Conservation (phyloP, 2,113 vertebrate species). For the Zosterops pallidus region DNA sequence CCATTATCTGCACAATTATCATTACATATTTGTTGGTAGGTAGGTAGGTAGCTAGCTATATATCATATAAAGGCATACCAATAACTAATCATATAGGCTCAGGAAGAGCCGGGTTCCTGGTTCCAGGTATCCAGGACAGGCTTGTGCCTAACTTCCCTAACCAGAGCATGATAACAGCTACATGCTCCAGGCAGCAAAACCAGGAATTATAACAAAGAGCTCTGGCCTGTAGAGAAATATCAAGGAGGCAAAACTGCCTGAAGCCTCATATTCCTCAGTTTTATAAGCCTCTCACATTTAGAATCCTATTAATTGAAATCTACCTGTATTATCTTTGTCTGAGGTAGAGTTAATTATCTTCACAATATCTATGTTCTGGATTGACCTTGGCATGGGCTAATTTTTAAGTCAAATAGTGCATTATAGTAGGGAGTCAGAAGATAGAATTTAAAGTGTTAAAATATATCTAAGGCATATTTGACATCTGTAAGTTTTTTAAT, state of each 20-base stretch:
- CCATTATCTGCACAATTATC: background rate
- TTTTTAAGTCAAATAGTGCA: fast-evolving
- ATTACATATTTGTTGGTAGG: background rate
- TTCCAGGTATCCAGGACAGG: background rate
- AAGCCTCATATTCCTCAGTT: background rate
- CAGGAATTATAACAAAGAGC: background rate
- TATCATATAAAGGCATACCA: background rate
- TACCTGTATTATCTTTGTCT: background rate
- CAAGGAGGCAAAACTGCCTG: background rate
- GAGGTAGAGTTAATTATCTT: background rate
- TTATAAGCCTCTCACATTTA: background rate
- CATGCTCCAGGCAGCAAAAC: background rate
- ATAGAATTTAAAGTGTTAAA: background rate
- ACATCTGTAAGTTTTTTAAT: background rate
- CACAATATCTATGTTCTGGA: background rate
- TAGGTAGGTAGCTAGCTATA: background rate
- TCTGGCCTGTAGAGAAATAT: background rate
- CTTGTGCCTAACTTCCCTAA: background rate
- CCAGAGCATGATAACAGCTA: background rate
- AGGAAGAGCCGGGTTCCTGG: background rate
- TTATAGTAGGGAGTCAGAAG: background rate
- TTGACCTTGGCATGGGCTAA: background rate
- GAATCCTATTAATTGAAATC: background rate
- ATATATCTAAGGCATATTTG: background rate
- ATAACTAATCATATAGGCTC: fast-evolving